Evolutionary conservation across 2,113 vertebrate genomes (phyloP).

Genomic region (Phoenicopterus ruber): DNA sequence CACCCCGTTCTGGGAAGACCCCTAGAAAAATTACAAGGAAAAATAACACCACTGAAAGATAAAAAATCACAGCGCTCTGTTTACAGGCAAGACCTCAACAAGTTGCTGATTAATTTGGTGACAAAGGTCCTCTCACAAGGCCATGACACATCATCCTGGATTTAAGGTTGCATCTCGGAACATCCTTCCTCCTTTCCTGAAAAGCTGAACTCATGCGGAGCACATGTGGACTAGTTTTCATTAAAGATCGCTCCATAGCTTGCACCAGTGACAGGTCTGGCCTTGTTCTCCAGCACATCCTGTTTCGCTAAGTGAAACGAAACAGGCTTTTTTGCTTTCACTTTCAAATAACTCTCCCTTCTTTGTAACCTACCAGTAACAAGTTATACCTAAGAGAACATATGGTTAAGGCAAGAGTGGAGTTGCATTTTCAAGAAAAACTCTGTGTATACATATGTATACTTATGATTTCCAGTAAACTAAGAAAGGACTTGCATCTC

Average conservation of each 20-base stretch:
- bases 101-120: not conserved
- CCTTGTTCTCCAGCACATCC: not conserved
- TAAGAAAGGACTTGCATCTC: not conserved
- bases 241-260: not conserved
- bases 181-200: not conserved
- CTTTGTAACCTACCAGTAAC: not conserved
- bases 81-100: not conserved
- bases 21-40: not conserved
- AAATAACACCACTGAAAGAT: not conserved
- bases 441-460: not conserved
- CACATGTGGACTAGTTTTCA: not conserved
- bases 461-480: not conserved
- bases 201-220: not conserved
- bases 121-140: not conserved
- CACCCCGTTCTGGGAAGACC: not conserved
- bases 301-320: not conserved
- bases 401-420: accelerated
- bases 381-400: not conserved
- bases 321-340: not conserved
- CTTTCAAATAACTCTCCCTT: not conserved
- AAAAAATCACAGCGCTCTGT: not conserved
- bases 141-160: not conserved
- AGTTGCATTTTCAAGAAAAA: not conserved
- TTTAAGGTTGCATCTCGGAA: not conserved
- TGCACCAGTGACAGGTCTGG: not conserved